Conservation (phyloP, 2,797 vertebrate species). For the Brachyalestes nurse region DNA sequence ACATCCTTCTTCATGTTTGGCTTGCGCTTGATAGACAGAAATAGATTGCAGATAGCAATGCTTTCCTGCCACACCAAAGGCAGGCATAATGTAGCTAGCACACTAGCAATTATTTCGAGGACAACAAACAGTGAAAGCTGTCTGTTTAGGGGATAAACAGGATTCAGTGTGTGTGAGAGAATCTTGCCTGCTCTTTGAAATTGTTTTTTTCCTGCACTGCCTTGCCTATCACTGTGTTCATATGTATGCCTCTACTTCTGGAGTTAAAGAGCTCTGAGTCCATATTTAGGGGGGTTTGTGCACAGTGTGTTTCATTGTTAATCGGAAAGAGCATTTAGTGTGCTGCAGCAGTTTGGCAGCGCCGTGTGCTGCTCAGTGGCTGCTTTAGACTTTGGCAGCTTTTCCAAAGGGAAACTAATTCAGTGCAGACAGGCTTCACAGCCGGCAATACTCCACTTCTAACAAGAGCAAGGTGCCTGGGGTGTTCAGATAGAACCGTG, state of each 20-base stretch:
- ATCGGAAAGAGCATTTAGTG: constrained; percentile 46
- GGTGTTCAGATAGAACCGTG: constrained; percentile 43
- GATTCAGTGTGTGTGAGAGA: neutral
- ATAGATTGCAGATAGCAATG: constrained; percentile 17
- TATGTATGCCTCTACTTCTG: neutral
- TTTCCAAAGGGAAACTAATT: constrained; percentile 57
- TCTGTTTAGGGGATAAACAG: constrained; percentile 3
- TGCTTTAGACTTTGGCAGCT: constrained; percentile 52
- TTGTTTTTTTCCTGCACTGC: neutral
- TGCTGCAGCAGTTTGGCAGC: constrained; percentile 46
- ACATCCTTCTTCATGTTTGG: constrained; percentile 39
- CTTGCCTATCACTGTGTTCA: neutral
- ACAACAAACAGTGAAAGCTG: constrained; percentile 13
- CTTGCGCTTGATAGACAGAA: constrained; percentile 23
- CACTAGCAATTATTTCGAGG: constrained; percentile 11
- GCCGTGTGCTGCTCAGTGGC: constrained; percentile 32
- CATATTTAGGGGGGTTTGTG: neutral
- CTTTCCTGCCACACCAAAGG: constrained; percentile 27
- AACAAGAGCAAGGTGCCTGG: constrained; percentile 49
- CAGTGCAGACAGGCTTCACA: constrained; percentile 52
- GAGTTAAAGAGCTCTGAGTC: neutral
- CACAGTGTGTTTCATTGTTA: constrained; percentile 50
- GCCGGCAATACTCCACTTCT: constrained; percentile 49
- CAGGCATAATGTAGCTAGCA: neutral
- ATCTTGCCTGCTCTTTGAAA: neutral